Base-by-base conservation (phyloP, 2,113 vertebrate genomes). In the Atractosteus spatula region DNA sequence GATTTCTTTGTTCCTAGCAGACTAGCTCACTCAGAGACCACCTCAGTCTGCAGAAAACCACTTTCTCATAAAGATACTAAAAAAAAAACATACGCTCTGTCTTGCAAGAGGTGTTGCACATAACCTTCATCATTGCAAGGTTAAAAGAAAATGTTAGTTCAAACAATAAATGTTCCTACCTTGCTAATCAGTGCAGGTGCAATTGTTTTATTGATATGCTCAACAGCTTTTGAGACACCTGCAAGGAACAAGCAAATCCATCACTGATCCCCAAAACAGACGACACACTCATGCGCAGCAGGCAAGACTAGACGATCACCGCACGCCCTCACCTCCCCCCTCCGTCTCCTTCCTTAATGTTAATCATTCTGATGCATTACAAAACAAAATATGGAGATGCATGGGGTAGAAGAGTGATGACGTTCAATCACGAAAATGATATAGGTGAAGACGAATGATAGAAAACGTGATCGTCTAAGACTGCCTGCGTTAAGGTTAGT, bases 161-260 rank as follows among this genome's bases (percentile, higher is more conserved):
- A 83, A 87, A 89, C 77, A 90, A 91, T 80, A 81, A 86, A 83
- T 87, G 85, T 91, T 91, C 97, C 94, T 98, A 99, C 97, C 97
- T 99, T 94, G 89, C 90, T 94, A 94, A 98, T 76, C 92, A 99
- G 95, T 90, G 94, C 94, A 92, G 97, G 97, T 78, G 96, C 97
- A 95, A 99, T 98, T 84, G 91, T 92, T 90, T 96, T 97, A 98
- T 99, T 99, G 95, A 99, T 89, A 96, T 99, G 92, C 82, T 95
- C 95, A 95, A 99, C 97, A 89, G 97, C 97, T 94, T 97, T 97
- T 93, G 94, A 93, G 88, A 99, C 97, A 98, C 97, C 97, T 99
- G 89, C 88, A 98, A 94, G 84, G 94, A 95, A 98, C 90, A 97
- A 98, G 92, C 91, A 96, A 77, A 96, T 82, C 86, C 77, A 94